Conservation (phyloP, 2,113 vertebrate species). For the Grus americana region DNA sequence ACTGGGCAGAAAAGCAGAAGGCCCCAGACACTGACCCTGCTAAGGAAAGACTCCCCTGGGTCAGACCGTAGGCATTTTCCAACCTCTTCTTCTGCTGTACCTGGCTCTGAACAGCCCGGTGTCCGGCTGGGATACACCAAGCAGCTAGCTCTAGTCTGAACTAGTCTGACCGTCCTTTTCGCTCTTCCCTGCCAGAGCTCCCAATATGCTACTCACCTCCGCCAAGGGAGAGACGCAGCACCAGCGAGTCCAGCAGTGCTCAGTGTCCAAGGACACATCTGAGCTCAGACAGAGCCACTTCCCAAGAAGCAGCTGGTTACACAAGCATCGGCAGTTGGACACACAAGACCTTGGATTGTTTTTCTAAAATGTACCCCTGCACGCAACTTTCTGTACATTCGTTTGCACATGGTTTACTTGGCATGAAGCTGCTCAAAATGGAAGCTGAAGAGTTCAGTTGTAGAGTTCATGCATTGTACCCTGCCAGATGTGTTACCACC, state of each 20-base stretch:
- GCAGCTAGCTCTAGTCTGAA: not conserved
- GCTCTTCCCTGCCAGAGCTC: not conserved
- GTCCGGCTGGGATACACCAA: not conserved
- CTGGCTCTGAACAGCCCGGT: not conserved
- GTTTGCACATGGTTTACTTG: not conserved
- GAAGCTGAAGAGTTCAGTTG: not conserved
- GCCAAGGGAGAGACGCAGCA: not conserved
- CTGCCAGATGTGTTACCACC: not conserved
- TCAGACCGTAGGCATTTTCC: not conserved
- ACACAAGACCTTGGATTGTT: not conserved
- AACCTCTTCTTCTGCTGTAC: not conserved
- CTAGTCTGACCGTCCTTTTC: not conserved
- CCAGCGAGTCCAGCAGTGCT: not conserved
- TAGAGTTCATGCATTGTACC: rapidly evolving
- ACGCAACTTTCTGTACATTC: not conserved
- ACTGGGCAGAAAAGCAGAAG: not conserved
- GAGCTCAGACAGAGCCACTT: not conserved
- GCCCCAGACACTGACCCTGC: not conserved
- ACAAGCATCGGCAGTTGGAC: not conserved
- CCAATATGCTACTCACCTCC: not conserved
- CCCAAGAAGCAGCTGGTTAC: not conserved
- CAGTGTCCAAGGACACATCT: not conserved
- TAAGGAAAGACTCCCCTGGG: not conserved
- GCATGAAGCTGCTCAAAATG: not conserved
- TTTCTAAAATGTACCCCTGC: not conserved